Percentiles rank a stretch among this genome's conserved stretches.
Evolutionary conservation across 2,113 vertebrate species (phyloP).

Genomic region (Formicarius rufipectus): DNA sequence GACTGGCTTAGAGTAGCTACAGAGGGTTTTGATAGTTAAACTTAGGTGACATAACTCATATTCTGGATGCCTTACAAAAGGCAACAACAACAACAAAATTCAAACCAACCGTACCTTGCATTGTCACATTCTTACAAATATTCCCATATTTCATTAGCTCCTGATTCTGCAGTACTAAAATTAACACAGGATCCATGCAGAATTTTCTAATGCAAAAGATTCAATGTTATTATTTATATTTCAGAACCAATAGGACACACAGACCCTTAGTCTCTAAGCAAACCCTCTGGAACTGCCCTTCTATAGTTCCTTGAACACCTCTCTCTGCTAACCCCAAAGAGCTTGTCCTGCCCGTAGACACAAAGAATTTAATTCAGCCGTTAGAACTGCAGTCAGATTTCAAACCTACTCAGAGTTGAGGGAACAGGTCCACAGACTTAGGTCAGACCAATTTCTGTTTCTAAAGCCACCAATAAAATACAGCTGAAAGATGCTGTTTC

Average conservation of each 20-base stretch:
- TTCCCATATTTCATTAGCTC: neutral
- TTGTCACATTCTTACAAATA: neutral
- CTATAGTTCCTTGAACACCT: neutral
- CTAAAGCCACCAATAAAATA: neutral
- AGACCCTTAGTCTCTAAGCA: neutral
- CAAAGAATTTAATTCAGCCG: neutral
- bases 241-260: neutral
- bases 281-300: neutral
- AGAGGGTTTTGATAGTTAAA: neutral
- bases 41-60: neutral
- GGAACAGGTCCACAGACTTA: neutral
- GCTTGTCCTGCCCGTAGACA: neutral
- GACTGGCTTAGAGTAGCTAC: neutral
- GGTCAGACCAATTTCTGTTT: neutral
- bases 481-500: neutral
- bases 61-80: neutral
- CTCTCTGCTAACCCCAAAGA: neutral
- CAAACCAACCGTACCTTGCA: neutral
- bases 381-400: neutral
- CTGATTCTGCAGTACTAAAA: neutral
- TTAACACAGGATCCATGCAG: neutral
- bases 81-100: neutral
- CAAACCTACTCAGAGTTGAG: neutral
- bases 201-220: neutral
- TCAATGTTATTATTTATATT: neutral